Evolutionary conservation across 2,888 invertebrate genomes (phyloP).

Genomic region (Apotomis capreana): DNA sequence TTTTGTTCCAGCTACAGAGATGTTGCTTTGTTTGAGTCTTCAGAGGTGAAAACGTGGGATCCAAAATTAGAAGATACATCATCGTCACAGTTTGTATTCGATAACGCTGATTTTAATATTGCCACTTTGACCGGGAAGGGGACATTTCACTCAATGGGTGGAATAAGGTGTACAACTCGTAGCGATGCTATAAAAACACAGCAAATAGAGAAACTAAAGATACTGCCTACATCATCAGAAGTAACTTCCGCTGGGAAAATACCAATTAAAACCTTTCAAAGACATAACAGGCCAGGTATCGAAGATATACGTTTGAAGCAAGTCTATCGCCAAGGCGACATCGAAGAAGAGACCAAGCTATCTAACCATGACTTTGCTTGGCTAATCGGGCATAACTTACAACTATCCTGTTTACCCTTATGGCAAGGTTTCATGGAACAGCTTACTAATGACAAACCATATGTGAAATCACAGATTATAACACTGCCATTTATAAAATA

Average conservation of each 20-base stretch:
- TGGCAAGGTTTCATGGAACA: slow-evolving; percentile 88
- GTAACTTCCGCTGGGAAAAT: slow-evolving; percentile 12
- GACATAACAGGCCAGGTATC: background rate
- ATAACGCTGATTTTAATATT: slow-evolving; percentile 27
- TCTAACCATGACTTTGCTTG: slow-evolving; percentile 16
- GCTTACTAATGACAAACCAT: slow-evolving; percentile 34
- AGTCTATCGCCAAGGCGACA: background rate
- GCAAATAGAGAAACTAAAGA: too few relatives aligned
- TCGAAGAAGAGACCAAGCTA: slow-evolving; percentile 7
- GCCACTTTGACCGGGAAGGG: slow-evolving; percentile 18
- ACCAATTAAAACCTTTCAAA: slow-evolving; percentile 10
- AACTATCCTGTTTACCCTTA: slow-evolving; percentile 38
- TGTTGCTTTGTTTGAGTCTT: slow-evolving; percentile 20
- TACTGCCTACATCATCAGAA: slow-evolving; percentile 19
- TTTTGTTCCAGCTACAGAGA: slow-evolving; percentile 19
- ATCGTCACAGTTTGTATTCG: slow-evolving; percentile 19
- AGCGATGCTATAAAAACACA: slow-evolving; percentile 19
- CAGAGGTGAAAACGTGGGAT: slow-evolving; percentile 4
- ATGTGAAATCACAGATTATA: slow-evolving; percentile 1
- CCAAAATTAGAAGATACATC: background rate
- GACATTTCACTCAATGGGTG: slow-evolving; percentile 11
- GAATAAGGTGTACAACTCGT: slow-evolving; percentile 23
- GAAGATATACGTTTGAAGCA: slow-evolving; percentile 8
- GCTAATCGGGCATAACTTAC: slow-evolving; percentile 10
- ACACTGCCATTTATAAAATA: slow-evolving; percentile 6